phyloP scores from a whole-genome alignment of 2,797 vertebrate species.

The Megalops cyprinoides region DNA sequence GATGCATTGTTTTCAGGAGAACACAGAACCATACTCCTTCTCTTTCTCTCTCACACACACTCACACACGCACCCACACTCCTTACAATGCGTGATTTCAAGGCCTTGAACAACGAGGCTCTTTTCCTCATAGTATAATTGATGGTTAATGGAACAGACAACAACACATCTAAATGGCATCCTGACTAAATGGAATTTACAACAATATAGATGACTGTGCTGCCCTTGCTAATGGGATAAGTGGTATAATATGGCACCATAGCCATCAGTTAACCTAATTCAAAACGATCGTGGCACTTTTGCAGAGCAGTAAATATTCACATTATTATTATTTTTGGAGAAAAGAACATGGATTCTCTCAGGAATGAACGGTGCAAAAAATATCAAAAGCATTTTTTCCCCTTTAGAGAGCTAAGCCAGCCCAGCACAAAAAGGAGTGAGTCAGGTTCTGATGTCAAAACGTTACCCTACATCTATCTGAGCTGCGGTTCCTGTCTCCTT shows the following conservation, averaged over 20 bases:
- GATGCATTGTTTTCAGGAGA: background rate
- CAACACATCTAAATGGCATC: background rate
- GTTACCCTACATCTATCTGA: background rate
- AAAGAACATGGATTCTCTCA: too few relatives aligned
- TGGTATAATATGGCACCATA: background rate
- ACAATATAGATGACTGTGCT: background rate
- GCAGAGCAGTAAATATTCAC: too few relatives aligned
- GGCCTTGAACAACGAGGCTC: background rate
- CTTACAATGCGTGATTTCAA: slow-evolving; percentile 1
- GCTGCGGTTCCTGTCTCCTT: too few relatives aligned
- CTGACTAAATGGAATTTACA: background rate
- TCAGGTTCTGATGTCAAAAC: background rate
- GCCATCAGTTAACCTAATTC: background rate
- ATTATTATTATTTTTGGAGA: too few relatives aligned
- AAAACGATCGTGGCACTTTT: too few relatives aligned
- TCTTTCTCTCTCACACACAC: background rate
- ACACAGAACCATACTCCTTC: background rate
- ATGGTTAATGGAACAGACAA: background rate
- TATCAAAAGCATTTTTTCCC: background rate
- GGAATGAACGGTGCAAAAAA: too few relatives aligned
- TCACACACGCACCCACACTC: background rate
- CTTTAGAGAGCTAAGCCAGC: background rate
- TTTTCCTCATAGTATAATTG: background rate
- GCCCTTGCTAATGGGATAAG: background rate
- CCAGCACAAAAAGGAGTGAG: background rate